These are phyloP conservation scores for Willowsia nigromaculata DNA, from an alignment of 2,888 invertebrate species.

Conservation along the genomic window DNA sequence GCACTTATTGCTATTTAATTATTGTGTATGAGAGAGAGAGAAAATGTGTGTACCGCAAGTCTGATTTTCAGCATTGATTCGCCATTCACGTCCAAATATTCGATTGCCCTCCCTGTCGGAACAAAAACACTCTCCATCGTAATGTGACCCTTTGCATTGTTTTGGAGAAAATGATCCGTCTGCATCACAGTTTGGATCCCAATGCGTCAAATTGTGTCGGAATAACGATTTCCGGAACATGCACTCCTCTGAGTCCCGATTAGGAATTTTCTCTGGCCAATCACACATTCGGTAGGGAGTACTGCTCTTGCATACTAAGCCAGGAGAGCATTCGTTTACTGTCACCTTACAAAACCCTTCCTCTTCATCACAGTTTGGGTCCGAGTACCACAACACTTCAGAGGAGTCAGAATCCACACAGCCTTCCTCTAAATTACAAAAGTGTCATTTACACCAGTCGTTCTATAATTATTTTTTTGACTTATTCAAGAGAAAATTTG, in stretches of 20 bases:
- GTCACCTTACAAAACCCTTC: conserved; percentile 47
- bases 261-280: not conserved
- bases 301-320: conserved; percentile 61
- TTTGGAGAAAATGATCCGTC: conserved; percentile 84
- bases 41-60: conserved; percentile 83
- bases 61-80: conserved; percentile 83
- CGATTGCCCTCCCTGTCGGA: conserved; percentile 83
- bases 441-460: not conserved
- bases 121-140: conserved; percentile 85
- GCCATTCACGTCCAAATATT: conserved; percentile 86
- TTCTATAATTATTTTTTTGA: not conserved
- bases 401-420: not conserved
- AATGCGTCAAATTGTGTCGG: conserved; percentile 29
- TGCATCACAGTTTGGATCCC: conserved; percentile 81
- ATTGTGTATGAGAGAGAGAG: conserved; percentile 81
- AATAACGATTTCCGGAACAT: conserved; percentile 50
- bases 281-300: not conserved
- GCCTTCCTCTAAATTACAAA: not conserved
- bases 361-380: conserved; percentile 21
- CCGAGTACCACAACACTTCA: not conserved
- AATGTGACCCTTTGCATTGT: conserved; percentile 84
- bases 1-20: conserved; percentile 75
- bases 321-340: conserved; percentile 61
- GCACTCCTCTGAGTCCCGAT: conserved; percentile 40
- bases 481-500: not conserved